phyloP scores from a whole-genome alignment of 2,797 vertebrate species.

The Diplodus sargus region DNA sequence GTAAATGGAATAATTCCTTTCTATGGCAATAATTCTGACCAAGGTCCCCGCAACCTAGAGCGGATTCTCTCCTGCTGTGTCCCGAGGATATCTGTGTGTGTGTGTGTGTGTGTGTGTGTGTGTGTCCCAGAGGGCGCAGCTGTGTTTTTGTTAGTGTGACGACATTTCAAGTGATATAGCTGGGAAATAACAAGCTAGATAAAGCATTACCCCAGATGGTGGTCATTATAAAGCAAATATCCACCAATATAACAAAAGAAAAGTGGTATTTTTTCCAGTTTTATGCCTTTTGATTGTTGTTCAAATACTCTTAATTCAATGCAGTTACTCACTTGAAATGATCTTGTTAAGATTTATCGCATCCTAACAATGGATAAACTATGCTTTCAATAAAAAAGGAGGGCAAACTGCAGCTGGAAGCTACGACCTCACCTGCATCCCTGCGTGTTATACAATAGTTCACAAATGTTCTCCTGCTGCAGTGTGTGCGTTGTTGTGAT shows the following conservation, averaged over 20 bases:
- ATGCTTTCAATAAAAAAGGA: slow-evolving; percentile 29
- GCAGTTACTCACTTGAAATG: not conserved
- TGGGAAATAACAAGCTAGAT: slow-evolving; percentile 63
- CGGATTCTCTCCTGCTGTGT: slow-evolving; percentile 48
- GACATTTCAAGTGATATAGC: slow-evolving; percentile 51
- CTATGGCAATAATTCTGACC: slow-evolving; percentile 61
- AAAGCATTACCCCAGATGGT: slow-evolving; percentile 55
- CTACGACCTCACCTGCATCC: slow-evolving; percentile 52
- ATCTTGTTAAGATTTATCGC: not conserved
- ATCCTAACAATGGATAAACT: not conserved
- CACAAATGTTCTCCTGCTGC: slow-evolving; percentile 50
- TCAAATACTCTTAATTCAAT: slow-evolving; percentile 18
- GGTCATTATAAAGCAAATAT: slow-evolving; percentile 56
- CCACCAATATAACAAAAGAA: slow-evolving; percentile 27
- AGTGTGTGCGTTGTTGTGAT: slow-evolving; percentile 68
- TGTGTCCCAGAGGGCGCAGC: slow-evolving; percentile 54
- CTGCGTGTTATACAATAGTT: slow-evolving; percentile 49
- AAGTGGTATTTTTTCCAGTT: slow-evolving; percentile 8
- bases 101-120: not conserved
- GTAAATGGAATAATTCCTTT: slow-evolving; percentile 73
- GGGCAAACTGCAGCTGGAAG: slow-evolving; percentile 25
- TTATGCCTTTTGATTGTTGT: slow-evolving; percentile 19
- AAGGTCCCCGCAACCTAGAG: slow-evolving; percentile 37
- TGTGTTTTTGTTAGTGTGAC: slow-evolving; percentile 61
- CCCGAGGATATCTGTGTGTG: slow-evolving; percentile 34